A percentile compares a stretch with the other conserved stretches of the same genome.
These are phyloP conservation scores for Sebastes glaucus DNA, from an alignment of 2,797 vertebrate genomes.

Conservation along the genomic window DNA sequence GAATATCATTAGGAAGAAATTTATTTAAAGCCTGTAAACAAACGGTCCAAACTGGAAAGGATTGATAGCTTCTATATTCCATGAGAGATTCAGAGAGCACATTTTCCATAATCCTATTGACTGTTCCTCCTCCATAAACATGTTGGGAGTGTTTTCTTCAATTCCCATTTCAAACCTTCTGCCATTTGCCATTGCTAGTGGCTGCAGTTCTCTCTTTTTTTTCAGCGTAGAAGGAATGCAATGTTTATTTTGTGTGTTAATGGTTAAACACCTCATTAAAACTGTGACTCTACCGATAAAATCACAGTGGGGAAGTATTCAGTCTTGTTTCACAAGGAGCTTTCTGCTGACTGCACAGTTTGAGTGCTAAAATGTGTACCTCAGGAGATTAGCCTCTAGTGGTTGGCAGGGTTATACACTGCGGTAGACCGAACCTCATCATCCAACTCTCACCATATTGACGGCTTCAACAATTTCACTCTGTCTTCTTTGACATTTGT, in stretches of 20 bases:
- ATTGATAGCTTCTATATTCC: background rate
- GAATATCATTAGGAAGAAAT: background rate
- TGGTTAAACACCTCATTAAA: slow-evolving; percentile 1
- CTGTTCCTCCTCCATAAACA: background rate
- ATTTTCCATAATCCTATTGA: background rate
- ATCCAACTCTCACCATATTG: background rate
- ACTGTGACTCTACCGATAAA: background rate
- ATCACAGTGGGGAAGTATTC: background rate
- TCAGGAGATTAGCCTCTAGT: background rate
- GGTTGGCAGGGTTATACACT: background rate
- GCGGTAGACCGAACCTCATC: background rate
- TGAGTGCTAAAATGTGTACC: background rate
- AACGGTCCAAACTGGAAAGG: background rate
- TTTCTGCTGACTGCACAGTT: slow-evolving; percentile 4
- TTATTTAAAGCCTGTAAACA: background rate
- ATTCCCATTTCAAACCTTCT: background rate
- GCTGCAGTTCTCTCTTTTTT: background rate
- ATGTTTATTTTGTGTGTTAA: background rate
- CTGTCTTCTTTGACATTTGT: background rate
- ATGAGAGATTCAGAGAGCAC: background rate
- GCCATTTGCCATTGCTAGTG: background rate
- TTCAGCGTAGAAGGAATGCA: background rate
- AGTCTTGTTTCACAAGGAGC: background rate
- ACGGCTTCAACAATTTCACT: background rate
- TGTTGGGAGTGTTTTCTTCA: background rate